Percentiles rank a stretch among this genome's conserved stretches.
Evolutionary conservation across 2,888 invertebrate genomes (phyloP).

Genomic region (Thereva unica): DNA sequence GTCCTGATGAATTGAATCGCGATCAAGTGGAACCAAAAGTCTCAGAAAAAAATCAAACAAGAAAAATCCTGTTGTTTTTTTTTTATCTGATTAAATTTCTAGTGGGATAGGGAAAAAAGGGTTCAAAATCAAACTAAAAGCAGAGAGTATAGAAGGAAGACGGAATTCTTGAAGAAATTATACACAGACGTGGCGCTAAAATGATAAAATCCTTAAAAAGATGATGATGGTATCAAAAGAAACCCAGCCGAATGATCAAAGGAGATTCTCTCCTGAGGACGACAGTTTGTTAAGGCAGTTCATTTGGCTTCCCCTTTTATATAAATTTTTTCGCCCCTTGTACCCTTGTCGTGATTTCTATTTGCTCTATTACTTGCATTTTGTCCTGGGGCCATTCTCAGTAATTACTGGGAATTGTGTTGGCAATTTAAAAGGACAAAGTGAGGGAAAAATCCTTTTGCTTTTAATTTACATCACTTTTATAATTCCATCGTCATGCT

Average conservation of each 20-base stretch:
- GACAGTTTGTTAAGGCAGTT: conserved; percentile 28
- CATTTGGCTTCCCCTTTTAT: conserved; percentile 3
- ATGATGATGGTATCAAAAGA: conserved; percentile 21
- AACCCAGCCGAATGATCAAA: conserved; percentile 24
- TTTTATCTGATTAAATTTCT: conserved; percentile 22
- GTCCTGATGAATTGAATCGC: conserved; percentile 29
- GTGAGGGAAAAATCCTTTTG: neutral
- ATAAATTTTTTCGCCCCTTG: neutral
- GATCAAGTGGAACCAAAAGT: conserved; percentile 26
- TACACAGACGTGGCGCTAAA: conserved; percentile 13
- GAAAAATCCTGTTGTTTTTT: conserved; percentile 12
- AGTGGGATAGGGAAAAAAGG: conserved; percentile 5
- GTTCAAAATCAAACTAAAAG: neutral
- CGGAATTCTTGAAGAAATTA: conserved; percentile 7
- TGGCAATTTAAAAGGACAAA: conserved; percentile 31
- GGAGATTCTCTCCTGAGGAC: conserved; percentile 13
- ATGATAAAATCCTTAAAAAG: conserved; percentile 26
- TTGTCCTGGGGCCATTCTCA: conserved; percentile 10
- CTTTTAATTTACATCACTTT: no score
- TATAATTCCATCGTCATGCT: no score
- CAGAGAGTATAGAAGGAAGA: conserved; percentile 16
- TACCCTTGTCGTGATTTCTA: conserved; percentile 3
- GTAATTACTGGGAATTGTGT: conserved; percentile 32
- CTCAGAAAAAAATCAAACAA: conserved; percentile 17
- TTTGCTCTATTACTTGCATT: conserved; percentile 30